Evolutionary conservation across 37 sponge, comb jelly and placozoan genomes (phyloP).

Genomic region (Dysidea cf. avara): DNA sequence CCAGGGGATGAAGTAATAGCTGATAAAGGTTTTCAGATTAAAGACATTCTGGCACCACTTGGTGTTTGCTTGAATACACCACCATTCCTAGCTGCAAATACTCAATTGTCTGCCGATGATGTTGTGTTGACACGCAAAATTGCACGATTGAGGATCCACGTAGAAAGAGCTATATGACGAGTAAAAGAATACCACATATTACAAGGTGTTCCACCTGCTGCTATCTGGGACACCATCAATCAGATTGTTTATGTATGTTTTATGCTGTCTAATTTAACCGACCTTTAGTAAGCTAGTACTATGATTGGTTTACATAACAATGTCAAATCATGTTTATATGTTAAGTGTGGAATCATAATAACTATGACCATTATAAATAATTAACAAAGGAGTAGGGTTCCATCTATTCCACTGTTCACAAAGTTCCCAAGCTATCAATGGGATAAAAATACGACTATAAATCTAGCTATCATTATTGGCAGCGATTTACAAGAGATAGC

Average conservation of each 20-base stretch:
- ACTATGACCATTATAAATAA: too few relatives aligned
- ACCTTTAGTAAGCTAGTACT: not conserved
- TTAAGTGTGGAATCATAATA: too few relatives aligned
- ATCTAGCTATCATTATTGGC: too few relatives aligned
- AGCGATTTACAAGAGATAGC: too few relatives aligned
- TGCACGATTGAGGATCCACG: slow-evolving; percentile 13
- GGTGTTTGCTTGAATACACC: slow-evolving; percentile 26
- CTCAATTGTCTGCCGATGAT: slow-evolving; percentile 12
- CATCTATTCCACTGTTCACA: too few relatives aligned
- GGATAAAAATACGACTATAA: too few relatives aligned
- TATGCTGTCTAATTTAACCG: too few relatives aligned
- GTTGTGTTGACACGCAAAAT: slow-evolving; percentile 3
- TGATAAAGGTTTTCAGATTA: slow-evolving; percentile 4
- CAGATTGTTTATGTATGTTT: slow-evolving; percentile 19
- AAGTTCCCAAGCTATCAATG: too few relatives aligned
- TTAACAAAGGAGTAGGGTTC: too few relatives aligned
- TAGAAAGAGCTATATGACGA: too few relatives aligned
- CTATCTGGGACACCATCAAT: slow-evolving; percentile 3
- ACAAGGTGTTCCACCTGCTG: not conserved
- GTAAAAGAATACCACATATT: slow-evolving; percentile 1
- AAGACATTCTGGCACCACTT: slow-evolving; percentile 1
- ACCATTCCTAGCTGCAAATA: slow-evolving; percentile 10
- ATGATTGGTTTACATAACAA: not conserved
- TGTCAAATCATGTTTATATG: too few relatives aligned
- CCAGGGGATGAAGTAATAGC: slow-evolving; percentile 1